These are phyloP conservation scores for Sinohyriopsis cumingii DNA, from an alignment of 2,888 invertebrate species.

Conservation along the genomic window DNA sequence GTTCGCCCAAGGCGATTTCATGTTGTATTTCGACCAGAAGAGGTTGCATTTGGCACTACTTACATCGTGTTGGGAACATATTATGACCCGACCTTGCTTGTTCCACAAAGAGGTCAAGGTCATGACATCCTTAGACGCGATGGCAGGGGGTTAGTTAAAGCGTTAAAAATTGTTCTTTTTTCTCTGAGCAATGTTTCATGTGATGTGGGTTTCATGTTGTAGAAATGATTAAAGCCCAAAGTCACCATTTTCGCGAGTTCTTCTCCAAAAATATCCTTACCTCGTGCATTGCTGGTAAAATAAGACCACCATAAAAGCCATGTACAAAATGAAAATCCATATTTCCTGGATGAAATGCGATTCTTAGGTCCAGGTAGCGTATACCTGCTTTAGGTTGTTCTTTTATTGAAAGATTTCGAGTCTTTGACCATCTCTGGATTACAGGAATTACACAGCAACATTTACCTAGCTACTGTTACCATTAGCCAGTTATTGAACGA, in stretches of 20 bases:
- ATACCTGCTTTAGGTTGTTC: constrained; percentile 86
- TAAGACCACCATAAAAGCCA: constrained; percentile 83
- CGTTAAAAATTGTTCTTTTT: constrained; percentile 77
- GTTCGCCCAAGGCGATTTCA: constrained; percentile 89
- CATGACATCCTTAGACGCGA: constrained; percentile 72
- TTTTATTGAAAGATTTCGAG: constrained; percentile 79
- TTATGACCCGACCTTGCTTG: constrained; percentile 74
- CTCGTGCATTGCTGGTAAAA: constrained; percentile 78
- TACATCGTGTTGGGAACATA: constrained; percentile 64
- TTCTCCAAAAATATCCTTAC: constrained; percentile 80
- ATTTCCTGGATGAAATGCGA: constrained; percentile 78
- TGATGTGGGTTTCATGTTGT: constrained; percentile 78
- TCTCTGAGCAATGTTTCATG: constrained; percentile 79
- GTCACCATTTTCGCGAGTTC: constrained; percentile 83
- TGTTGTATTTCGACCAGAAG: constrained; percentile 79
- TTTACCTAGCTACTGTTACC: constrained; percentile 77
- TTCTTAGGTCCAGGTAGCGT: constrained; percentile 86
- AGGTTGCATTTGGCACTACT: constrained; percentile 17
- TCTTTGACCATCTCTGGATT: constrained; percentile 86
- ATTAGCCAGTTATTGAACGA: no score
- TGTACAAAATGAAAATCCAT: constrained; percentile 83
- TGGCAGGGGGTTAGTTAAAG: constrained; percentile 77
- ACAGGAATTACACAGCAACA: constrained; percentile 71
- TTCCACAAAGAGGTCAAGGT: constrained; percentile 77
- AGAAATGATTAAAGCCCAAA: constrained; percentile 89